Base-by-base conservation (phyloP, 2,113 vertebrate species). In the Hoplias malabaricus region DNA sequence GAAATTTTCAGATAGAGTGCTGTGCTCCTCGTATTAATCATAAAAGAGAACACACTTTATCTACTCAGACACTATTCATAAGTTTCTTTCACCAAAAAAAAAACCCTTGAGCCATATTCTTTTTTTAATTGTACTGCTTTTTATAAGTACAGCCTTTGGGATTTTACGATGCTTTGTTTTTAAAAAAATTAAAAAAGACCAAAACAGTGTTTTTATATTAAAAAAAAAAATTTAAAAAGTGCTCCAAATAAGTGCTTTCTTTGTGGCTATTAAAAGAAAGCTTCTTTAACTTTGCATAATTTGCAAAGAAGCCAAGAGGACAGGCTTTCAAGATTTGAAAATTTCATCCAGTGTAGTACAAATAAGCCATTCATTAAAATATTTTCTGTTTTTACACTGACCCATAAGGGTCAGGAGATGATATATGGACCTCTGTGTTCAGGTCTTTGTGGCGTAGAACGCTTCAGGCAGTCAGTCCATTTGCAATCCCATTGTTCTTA, bases 51-150 rank as follows among this genome's bases (percentile, higher is more conserved):
- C 16, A 33, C 29, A 19, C 21, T 36, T 36, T 21, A 36, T 1
- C 36, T 34, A 63, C 6, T 63, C 36, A 36, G 10, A 53, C 48
- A 53, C 48, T 53, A 63, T 23, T 56, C 23, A 38, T 62, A 46
- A 25, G 31, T 78, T 70, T 21, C 27, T 69, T 69, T 69, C 16
- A 27, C n/a, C 75, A 46, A 66, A 48, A 67, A 63, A 12, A 69
- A 68, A 46, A 68, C 8, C 34, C 5, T 23, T 46, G 31, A 53
- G 76, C 76, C 76, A 70, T 71, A 70, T 77, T 16, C 0, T 14
- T 56, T 69, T 33, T 23, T 62, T 68, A 36, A 53, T 62, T 70
- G 5, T 19, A 27, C 46, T 36, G 21, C 4, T 48, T 50, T 70
- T 62, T 62, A 3, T 68, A 31, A 16, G 29, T 38, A 10, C 61